These are phyloP conservation scores for Gari tellinella DNA, from an alignment of 2,888 invertebrate genomes.

Conservation along the genomic window DNA sequence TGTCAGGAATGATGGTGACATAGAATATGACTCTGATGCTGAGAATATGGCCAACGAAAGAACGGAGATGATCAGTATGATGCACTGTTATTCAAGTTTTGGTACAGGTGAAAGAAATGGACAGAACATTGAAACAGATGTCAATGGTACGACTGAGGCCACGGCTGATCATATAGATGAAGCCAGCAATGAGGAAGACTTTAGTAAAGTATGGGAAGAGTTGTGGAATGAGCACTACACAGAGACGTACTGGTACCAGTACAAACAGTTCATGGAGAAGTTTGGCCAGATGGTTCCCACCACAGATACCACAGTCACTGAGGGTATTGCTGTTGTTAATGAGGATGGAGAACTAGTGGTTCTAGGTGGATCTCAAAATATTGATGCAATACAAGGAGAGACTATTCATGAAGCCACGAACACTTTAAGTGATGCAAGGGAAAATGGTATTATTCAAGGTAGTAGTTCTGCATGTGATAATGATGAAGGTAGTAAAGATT, in stretches of 20 bases:
- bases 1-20: constrained; percentile 18
- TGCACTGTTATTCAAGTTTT: constrained; percentile 70
- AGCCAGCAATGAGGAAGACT: constrained; percentile 29
- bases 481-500: too few species aligned
- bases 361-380: constrained; percentile 11
- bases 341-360: constrained; percentile 44
- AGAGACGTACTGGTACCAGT: constrained; percentile 78
- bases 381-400: neutral
- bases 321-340: constrained; percentile 52
- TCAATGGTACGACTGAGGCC: constrained; percentile 21
- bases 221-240: constrained; percentile 81
- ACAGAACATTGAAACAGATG: neutral
- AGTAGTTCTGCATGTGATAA: too few species aligned
- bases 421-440: too few species aligned
- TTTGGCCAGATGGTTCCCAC: constrained; percentile 40
- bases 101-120: neutral
- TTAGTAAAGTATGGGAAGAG: constrained; percentile 70
- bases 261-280: constrained; percentile 69
- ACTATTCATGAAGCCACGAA: too few species aligned
- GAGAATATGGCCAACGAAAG: constrained; percentile 63
- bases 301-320: constrained; percentile 14
- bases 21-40: constrained; percentile 39
- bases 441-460: too few species aligned
- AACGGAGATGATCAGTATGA: constrained; percentile 68
- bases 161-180: constrained; percentile 7